Base-by-base conservation (phyloP, 2,888 invertebrate species). In the Cylindroiulus punctatus region DNA sequence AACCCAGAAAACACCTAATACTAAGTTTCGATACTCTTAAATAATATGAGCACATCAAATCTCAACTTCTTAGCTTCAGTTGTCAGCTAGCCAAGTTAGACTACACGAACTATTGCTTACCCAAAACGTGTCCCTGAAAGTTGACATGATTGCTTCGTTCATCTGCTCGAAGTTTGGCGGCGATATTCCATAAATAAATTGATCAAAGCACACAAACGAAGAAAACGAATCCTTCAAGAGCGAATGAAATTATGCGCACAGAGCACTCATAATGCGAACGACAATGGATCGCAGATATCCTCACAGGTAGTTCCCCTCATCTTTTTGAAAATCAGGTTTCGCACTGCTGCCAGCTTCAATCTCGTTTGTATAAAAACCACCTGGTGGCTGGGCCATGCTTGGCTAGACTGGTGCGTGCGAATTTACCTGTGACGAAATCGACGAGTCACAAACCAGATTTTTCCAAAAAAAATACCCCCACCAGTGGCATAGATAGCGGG, bases 51-150 rank as follows among this genome's bases (percentile, higher is more conserved):
- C 10, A 10, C 17, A 44, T 44, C 10, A 44, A 44, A 44, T 44
- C 10, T 14, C 44, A 44, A 44, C 44, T 44, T 44, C 44, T 7
- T 7, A 44, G 17, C 3, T 44, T 44, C 12, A 44, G 10, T 17
- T 12, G 44, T 8, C n/a, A n/a, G n/a, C n/a, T n/a, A 44, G 44
- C 17, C 14, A 44, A 10, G 17, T 44, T 44, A 44, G 3, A 36
- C 36, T 36, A n/a, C 36, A 36, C 2, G 7, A 36, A 36, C 36
- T 36, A 36, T n/a, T 57, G 52, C 81, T 81, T 40, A 81, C 81
- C 81, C 81, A 81, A 81, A 81, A 81, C 19, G 81, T n/a, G 19
- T 81, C 81, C 81, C 81, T 22, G 40, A 81, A 81, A 1, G 81
- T 81, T 81, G 81, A 81, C 81, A 81, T 81, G 26, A 5, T 19